Conservation (phyloP, 2,113 vertebrate genomes). For the Pontoporia blainvillei region DNA sequence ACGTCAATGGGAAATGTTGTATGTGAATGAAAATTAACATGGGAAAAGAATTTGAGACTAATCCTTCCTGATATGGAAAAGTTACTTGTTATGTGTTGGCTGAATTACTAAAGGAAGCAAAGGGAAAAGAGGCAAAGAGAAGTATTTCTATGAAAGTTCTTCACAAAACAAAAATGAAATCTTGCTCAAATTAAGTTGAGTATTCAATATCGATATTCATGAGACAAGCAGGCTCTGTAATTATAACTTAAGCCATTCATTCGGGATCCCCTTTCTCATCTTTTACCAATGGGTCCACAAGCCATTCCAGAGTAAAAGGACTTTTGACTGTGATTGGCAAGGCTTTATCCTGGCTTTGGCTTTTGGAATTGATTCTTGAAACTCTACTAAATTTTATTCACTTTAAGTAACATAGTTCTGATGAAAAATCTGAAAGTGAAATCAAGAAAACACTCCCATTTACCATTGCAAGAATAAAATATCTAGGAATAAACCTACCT, state of each 20-base stretch:
- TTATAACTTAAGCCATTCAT: not conserved
- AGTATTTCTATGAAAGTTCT: not conserved
- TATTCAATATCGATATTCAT: not conserved
- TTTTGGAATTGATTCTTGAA: constrained; percentile 3
- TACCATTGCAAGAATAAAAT: too few species aligned
- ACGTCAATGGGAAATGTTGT: not conserved
- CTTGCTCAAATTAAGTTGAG: not conserved
- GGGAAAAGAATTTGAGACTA: not conserved
- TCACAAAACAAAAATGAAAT: not conserved
- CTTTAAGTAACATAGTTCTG: constrained; percentile 10
- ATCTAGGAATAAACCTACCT: too few species aligned
- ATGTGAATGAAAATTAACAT: not conserved
- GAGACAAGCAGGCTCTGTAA: not conserved
- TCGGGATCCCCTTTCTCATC: not conserved
- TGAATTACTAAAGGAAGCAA: not conserved
- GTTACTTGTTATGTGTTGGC: not conserved
- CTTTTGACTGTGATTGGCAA: not conserved
- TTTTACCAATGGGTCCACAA: not conserved
- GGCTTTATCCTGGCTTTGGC: not conserved
- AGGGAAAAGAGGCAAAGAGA: not conserved
- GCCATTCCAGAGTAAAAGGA: not conserved
- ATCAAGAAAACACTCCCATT: too few species aligned
- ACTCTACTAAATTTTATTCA: not conserved
- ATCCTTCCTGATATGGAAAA: not conserved
- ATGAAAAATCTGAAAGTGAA: too few species aligned